These are phyloP conservation scores for Tachycineta bicolor DNA, from an alignment of 2,113 vertebrate genomes.

Conservation along the genomic window DNA sequence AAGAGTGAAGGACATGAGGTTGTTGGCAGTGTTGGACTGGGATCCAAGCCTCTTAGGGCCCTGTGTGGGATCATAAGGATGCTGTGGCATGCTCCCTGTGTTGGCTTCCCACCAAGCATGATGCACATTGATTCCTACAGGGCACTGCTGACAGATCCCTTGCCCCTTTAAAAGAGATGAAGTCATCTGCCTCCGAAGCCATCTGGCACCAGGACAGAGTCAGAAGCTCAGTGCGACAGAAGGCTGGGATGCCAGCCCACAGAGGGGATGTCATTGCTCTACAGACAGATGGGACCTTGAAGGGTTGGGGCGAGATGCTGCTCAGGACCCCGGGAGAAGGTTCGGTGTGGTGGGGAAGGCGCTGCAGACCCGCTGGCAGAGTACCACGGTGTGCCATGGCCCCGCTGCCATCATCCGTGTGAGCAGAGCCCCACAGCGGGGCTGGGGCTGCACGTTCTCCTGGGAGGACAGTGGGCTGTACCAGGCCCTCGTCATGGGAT, in stretches of 20 bases:
- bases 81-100: background rate
- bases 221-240: conserved; percentile 70
- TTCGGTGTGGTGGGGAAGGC: background rate
- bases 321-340: conserved; percentile 31
- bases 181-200: conserved; percentile 66
- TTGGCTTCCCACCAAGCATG: background rate
- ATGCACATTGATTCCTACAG: background rate
- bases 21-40: background rate
- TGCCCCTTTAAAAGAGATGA: conserved; percentile 76
- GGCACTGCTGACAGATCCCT: conserved; percentile 2
- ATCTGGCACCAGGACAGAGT: conserved; percentile 64
- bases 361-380: background rate
- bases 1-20: background rate
- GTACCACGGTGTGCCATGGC: background rate
- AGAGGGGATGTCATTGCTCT: conserved; percentile 61
- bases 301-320: conserved; percentile 18
- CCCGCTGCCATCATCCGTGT: background rate
- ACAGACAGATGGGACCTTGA: conserved; percentile 73
- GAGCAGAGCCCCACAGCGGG: background rate
- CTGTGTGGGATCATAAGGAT: background rate
- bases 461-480: background rate
- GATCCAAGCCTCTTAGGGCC: background rate
- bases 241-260: conserved; percentile 70
- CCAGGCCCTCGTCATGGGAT: background rate
- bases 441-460: background rate